A percentile compares a stretch with the other conserved stretches of the same genome.
These are phyloP conservation scores for Hexactinellida sp. DNA, from an alignment of 37 sponge, comb jelly and placozoan species.

Conservation along the genomic window DNA sequence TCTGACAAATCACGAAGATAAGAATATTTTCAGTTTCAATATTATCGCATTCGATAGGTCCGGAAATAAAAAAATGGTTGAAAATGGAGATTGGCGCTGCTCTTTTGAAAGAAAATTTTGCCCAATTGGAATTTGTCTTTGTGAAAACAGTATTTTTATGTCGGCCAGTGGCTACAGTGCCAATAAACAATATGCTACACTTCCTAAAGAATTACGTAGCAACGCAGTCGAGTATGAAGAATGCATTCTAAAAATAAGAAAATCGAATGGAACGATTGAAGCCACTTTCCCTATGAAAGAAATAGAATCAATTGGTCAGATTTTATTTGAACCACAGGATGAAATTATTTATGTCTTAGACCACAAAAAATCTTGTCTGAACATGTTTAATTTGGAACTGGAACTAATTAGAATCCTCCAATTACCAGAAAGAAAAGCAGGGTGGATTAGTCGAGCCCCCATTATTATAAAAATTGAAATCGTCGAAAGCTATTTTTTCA, in stretches of 20 bases:
- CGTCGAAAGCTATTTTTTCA: not conserved
- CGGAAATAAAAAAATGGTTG: not conserved
- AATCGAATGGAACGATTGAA: not conserved
- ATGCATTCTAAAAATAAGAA: not conserved
- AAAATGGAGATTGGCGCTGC: not conserved
- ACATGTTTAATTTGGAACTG: not conserved
- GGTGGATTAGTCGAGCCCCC: not conserved
- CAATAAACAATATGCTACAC: not conserved
- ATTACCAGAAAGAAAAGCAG: not conserved
- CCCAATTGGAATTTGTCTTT: not conserved
- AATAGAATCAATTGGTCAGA: not conserved
- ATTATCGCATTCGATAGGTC: not conserved
- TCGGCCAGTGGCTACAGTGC: not conserved
- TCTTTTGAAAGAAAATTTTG: not conserved
- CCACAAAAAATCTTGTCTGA: not conserved
- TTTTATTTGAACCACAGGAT: not conserved
- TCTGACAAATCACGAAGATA: not conserved
- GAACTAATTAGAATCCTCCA: not conserved
- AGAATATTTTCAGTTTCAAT: not conserved
- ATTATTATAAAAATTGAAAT: not conserved
- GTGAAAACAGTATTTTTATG: not conserved
- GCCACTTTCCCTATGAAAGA: not conserved
- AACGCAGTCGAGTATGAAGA: not conserved
- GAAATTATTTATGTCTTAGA: not conserved
- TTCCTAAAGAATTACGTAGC: not conserved